Conservation (phyloP, 2,797 vertebrate genomes). For the Halcyon chelicuti region DNA sequence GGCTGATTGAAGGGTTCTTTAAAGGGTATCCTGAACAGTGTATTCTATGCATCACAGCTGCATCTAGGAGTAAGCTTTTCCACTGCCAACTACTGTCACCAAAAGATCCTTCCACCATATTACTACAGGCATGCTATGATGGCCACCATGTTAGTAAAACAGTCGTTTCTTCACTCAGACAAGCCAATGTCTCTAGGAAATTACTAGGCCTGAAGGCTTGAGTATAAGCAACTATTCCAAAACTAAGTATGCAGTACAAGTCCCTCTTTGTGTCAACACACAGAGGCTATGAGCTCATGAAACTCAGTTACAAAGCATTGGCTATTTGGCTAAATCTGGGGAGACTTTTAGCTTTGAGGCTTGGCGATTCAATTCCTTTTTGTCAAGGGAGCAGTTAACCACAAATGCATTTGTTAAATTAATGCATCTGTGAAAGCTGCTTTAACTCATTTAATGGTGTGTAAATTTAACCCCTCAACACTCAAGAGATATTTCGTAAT, state of each 20-base stretch:
- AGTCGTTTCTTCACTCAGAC: not conserved
- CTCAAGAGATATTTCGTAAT: not conserved
- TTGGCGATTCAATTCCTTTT: not conserved
- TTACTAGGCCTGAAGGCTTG: not conserved
- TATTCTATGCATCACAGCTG: not conserved
- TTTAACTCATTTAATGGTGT: not conserved
- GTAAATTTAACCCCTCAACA: not conserved
- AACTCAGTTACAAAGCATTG: not conserved
- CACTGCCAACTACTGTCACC: not conserved
- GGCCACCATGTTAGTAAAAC: not conserved
- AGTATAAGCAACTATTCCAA: not conserved
- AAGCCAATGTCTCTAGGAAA: not conserved
- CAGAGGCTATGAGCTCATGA: not conserved
- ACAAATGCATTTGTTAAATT: not conserved
- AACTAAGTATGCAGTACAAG: not conserved
- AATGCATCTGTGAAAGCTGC: not conserved
- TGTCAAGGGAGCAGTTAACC: not conserved
- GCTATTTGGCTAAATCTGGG: not conserved
- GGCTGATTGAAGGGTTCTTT: not conserved
- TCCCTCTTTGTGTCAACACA: not conserved
- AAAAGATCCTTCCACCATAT: not conserved
- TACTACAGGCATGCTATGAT: not conserved
- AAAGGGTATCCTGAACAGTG: not conserved
- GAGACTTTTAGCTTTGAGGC: not conserved
- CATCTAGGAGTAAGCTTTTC: not conserved